Evolutionary conservation across 2,113 vertebrate genomes (phyloP).

Genomic region (Oceanodroma tethys): DNA sequence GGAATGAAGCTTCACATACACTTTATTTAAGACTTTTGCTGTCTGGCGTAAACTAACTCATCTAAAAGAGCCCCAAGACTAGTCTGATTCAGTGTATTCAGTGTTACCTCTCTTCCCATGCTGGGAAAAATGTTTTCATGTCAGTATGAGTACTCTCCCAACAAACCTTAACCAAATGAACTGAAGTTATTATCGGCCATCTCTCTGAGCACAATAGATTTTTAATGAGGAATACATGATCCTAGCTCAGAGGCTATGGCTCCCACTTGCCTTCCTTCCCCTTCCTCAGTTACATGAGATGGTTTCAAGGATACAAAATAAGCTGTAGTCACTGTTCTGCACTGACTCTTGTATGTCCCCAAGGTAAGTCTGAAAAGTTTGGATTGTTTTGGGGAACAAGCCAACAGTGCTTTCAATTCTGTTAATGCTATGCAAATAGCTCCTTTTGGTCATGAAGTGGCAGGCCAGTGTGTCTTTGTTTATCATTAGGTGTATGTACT

Average conservation of each 20-base stretch:
- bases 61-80: neutral
- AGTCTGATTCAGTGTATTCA: neutral
- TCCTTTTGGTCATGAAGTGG: conserved; percentile 7
- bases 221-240: neutral
- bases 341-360: neutral
- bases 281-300: neutral
- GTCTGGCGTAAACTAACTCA: neutral
- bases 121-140: neutral
- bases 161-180: neutral
- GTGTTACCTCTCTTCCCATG: neutral
- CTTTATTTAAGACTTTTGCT: neutral
- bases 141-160: neutral
- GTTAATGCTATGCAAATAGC: neutral
- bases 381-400: neutral
- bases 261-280: neutral
- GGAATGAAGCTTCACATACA: neutral
- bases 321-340: neutral
- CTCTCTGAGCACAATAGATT: neutral
- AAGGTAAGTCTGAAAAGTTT: neutral
- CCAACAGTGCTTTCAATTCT: neutral
- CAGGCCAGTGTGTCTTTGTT: neutral
- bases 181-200: neutral
- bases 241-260: neutral
- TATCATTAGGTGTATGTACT: neutral
- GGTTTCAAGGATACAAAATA: neutral